Percentiles rank a stretch among this genome's conserved stretches.
phyloP scores from a whole-genome alignment of 2,797 vertebrate genomes.

The Acanthis flammea region DNA sequence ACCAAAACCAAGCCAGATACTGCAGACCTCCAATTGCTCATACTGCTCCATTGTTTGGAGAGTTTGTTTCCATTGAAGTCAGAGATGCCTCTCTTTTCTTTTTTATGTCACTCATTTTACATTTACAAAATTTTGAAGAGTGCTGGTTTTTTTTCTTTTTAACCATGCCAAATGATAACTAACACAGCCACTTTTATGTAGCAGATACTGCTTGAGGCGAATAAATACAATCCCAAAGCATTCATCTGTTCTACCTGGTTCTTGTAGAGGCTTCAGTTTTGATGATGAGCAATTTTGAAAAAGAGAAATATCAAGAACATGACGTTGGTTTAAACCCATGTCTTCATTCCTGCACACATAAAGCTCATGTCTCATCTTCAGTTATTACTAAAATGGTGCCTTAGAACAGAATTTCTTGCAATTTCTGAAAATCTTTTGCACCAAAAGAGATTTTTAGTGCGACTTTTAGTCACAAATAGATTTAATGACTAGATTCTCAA shows the following conservation, averaged over 20 bases:
- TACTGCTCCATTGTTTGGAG: not conserved
- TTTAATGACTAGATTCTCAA: not conserved
- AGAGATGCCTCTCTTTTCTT: not conserved
- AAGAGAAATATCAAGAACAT: not conserved
- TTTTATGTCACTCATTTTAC: not conserved
- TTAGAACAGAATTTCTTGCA: not conserved
- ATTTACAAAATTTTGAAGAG: not conserved
- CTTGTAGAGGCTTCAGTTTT: not conserved
- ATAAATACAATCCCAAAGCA: not conserved
- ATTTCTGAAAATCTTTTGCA: not conserved
- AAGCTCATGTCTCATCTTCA: not conserved
- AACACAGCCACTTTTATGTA: not conserved
- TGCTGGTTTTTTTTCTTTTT: not conserved
- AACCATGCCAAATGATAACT: not conserved
- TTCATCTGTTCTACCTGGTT: not conserved
- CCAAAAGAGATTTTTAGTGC: not conserved
- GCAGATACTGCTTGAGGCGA: rapidly evolving
- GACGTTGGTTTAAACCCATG: not conserved
- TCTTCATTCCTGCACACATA: not conserved
- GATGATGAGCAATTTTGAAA: not conserved
- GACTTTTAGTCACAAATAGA: not conserved
- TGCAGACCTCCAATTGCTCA: not conserved
- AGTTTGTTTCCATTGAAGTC: not conserved
- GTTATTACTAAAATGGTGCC: not conserved
- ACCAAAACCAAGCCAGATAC: not conserved